Base-by-base conservation (phyloP, 2,888 invertebrate species). In the Agrenia bidenticulata region DNA sequence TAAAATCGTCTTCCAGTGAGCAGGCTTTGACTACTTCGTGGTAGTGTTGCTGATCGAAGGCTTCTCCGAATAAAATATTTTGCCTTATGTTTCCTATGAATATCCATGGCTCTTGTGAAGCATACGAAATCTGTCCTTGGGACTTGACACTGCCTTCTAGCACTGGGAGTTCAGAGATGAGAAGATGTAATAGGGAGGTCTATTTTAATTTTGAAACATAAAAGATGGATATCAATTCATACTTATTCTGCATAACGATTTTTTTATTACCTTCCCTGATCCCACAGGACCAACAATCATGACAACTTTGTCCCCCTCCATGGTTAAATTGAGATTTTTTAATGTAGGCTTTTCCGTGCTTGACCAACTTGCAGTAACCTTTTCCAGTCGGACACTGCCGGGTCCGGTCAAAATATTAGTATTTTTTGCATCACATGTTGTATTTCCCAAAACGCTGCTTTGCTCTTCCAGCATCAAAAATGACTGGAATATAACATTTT, bases 241-340 rank as follows among this genome's bases (percentile, higher is more conserved):
- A 32, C 11, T 32, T 32, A 7, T 32, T 4, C 32, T 32, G 11
- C 5, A 32, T 32, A 32, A 32, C 32, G 4, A 32, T 32, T 7
- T 32, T 32, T 32, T 32, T 32, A 32, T 11, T 17, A 51, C 51
- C 51, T 51, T 51, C 21, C 51, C 51, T 17, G 51, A 51, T 15
- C 45, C n/a, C 9, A 77, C 77, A 5, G 74, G 69, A 4, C 77
- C 77, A 54, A 77, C 69, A 21, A 77, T 81, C 77, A 67, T 63
- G 5, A 83, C 82, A 26, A 87, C 78, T 74, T 84, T 85, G 70
- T 86, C 86, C 7, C 86, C 86, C 71, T 84, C 84, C 23, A 87
- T 85, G 0, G 84, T 83, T 60, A 90, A 81, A 67, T 84, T 87
- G 0, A 90, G 81, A 71, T 88, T 83, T 0, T 85, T 84, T 17